Base-by-base conservation (phyloP, 23 tunicate species). In the Styela clava region DNA sequence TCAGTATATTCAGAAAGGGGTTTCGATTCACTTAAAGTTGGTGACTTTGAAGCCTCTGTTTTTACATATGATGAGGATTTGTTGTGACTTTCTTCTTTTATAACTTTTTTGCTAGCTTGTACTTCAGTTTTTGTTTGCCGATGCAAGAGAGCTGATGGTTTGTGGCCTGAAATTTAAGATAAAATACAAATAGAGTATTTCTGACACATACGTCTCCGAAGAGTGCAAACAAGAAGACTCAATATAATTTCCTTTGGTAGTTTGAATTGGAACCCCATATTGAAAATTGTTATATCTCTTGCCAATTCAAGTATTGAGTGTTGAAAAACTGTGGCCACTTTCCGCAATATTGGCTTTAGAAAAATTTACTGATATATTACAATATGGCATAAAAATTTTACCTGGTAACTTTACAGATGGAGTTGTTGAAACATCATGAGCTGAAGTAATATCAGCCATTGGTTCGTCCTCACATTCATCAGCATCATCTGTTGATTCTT, bases 401-500 rank as follows among this genome's bases (percentile, higher is more conserved):
- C 56, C 56, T 44, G 56, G 56, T 44, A 44, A 44, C 12, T 44
- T 44, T 5, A 12, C 12, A 44, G 56, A 44, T 44, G 56, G 56
- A 5, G 56, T 44, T 44, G 56, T 44, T 12, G 56, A 44, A 44
- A 44, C 12, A 44, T 44, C 12, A 12, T 44, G 7, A 12, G 7
- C 9, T 7, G 56, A 44, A 5, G 56, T 44, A n/a, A n/a, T n/a
- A 44, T 44, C 56, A 12, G 29, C 35, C 37, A 31, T 71, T n/a
- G 77, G 77, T 3, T 84, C 95, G 33, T 89, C 95, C 69, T 85
- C 96, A 63, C 86, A 82, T 63, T 91, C 97, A 69, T 91, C 97
- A 18, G 97, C 97, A 51, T 91, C 97, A 68, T 91, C 97, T 5
- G 97, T 91, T 12, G 88, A 83, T 79, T 88, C 78, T 31, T 91